Evolutionary conservation across 2,113 vertebrate genomes (phyloP).

Genomic region (Misgurnus mizolepis): DNA sequence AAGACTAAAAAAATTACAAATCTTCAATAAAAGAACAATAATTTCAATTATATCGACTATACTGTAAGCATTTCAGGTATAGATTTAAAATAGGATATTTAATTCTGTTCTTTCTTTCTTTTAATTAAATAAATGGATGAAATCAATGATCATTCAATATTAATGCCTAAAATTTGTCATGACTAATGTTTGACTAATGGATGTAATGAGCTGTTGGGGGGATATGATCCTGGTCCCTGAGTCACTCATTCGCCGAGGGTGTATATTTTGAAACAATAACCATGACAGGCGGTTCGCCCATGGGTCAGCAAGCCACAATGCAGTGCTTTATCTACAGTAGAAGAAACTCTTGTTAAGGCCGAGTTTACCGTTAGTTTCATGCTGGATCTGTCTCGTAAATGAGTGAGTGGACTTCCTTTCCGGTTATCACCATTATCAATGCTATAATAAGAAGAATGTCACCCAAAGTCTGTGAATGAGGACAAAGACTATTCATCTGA

Average conservation of each 20-base stretch:
- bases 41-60: too few species aligned
- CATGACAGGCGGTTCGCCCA: conserved; percentile 57
- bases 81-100: too few species aligned
- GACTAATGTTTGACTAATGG: conserved; percentile 74
- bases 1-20: too few species aligned
- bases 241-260: conserved; percentile 58
- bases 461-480: conserved; percentile 35
- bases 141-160: background rate
- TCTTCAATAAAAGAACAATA: too few species aligned
- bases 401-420: conserved; percentile 62
- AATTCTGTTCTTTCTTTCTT: background rate
- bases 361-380: conserved; percentile 59
- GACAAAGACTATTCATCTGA: conserved; percentile 40
- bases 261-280: conserved; percentile 57
- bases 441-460: conserved; percentile 45
- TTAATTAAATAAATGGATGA: conserved; percentile 5
- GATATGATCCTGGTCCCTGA: conserved; percentile 53
- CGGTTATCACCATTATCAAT: conserved; percentile 51
- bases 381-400: conserved; percentile 63
- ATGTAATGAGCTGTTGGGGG: conserved; percentile 42
- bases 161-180: conserved; percentile 50
- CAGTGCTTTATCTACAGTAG: conserved; percentile 61
- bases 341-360: conserved; percentile 60
- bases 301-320: conserved; percentile 60
- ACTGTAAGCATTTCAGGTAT: too few species aligned